A percentile compares a stretch with the other conserved stretches of the same genome.
phyloP scores from a whole-genome alignment of 2,888 invertebrate species.

The Pecten maximus region DNA sequence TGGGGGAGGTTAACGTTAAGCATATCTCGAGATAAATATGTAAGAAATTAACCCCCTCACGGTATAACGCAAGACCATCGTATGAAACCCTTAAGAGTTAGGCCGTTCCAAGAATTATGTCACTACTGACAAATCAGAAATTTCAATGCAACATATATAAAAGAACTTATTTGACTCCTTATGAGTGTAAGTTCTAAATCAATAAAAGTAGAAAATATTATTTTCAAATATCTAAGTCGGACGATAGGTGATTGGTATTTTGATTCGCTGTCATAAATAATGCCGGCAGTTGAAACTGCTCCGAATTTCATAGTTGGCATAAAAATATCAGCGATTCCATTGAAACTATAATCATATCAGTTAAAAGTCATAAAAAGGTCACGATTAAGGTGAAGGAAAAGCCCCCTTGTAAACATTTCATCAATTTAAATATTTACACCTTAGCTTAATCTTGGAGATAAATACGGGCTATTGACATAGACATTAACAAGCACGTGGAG shows the following conservation, averaged over 20 bases:
- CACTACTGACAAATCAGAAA: no score
- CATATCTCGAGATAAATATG: no score
- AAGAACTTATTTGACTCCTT: no score
- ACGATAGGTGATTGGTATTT: not conserved
- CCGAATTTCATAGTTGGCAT: not conserved
- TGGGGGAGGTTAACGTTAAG: no score
- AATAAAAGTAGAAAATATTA: no score
- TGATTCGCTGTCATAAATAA: not conserved
- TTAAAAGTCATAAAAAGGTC: not conserved
- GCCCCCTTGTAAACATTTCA: not conserved
- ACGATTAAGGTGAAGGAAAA: not conserved
- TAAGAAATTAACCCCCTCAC: no score
- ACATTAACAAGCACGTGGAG: not conserved
- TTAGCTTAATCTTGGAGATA: not conserved
- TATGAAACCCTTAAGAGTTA: no score
- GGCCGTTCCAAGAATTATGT: no score
- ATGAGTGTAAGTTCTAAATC: no score
- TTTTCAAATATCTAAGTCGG: not conserved
- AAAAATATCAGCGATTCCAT: not conserved
- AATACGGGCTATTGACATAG: not conserved
- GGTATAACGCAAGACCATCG: no score
- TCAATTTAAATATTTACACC: conserved; percentile 20
- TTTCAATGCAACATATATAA: no score
- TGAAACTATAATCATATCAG: not conserved
- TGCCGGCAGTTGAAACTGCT: not conserved